Percentiles rank a stretch among this genome's conserved stretches.
These are phyloP conservation scores for Eupithecia subumbrata DNA, from an alignment of 2,888 invertebrate genomes.

Conservation along the genomic window DNA sequence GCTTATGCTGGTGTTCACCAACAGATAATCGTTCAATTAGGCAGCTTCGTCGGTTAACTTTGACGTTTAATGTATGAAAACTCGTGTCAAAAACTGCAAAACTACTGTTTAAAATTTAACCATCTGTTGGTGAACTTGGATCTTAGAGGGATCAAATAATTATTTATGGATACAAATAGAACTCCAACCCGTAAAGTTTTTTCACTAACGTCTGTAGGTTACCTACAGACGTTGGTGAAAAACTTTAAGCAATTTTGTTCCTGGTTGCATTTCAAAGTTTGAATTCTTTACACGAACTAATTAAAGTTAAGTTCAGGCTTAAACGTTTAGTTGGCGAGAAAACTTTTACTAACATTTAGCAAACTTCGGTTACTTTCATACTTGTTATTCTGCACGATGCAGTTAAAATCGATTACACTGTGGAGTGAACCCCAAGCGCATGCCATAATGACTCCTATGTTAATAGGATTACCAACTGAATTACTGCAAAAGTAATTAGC, in stretches of 20 bases:
- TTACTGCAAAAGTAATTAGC: conserved; percentile 40
- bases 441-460: conserved; percentile 25
- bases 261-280: conserved; percentile 2
- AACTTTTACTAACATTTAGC: neutral
- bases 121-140: no score
- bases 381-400: neutral
- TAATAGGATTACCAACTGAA: conserved; percentile 32
- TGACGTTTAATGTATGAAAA: no score
- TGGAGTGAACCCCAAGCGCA: conserved; percentile 19
- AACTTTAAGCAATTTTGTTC: conserved; percentile 2
- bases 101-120: no score
- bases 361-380: neutral
- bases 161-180: no score
- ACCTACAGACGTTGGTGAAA: neutral
- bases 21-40: no score
- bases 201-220: neutral
- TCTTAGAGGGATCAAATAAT: no score
- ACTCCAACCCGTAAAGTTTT: neutral
- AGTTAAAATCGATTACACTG: conserved; percentile 9
- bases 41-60: no score
- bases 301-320: neutral
- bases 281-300: neutral
- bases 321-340: neutral
- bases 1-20: no score
- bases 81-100: no score